A percentile compares a stretch with the other conserved stretches of the same genome.
These are phyloP conservation scores for Shinisaurus crocodilurus DNA, from an alignment of 2,113 vertebrate species.

Conservation along the genomic window DNA sequence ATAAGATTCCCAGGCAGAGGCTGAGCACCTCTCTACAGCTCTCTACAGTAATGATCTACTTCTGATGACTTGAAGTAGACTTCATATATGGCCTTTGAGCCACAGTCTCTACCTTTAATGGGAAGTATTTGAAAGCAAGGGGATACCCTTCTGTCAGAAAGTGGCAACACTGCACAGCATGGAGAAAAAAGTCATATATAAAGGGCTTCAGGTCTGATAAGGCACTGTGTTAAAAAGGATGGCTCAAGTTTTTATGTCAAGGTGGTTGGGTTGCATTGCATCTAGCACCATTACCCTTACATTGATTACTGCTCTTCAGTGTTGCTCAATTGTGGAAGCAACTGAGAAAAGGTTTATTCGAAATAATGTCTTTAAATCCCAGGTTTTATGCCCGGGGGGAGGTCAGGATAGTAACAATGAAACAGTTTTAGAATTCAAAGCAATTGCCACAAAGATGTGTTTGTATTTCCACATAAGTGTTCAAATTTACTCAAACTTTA, in stretches of 20 bases:
- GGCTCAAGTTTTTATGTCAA: background rate
- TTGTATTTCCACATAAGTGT: conserved; percentile 52
- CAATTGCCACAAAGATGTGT: conserved; percentile 59
- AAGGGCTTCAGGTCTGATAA: background rate
- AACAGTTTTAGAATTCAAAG: conserved; percentile 61
- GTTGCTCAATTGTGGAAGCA: background rate
- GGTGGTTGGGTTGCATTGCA: background rate
- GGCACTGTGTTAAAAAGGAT: background rate
- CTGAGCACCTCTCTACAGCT: too few species aligned
- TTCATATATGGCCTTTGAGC: too few species aligned
- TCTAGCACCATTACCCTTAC: background rate
- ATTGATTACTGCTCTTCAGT: background rate
- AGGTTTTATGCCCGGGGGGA: background rate
- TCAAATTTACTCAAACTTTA: conserved; percentile 51
- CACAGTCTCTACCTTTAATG: too few species aligned
- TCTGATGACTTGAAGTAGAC: too few species aligned
- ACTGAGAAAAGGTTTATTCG: background rate
- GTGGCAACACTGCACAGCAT: too few species aligned
- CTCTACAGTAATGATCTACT: too few species aligned
- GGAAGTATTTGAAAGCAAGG: too few species aligned
- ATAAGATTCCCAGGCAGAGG: too few species aligned
- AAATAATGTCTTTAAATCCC: background rate
- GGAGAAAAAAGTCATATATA: background rate
- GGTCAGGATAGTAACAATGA: background rate
- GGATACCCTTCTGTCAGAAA: too few species aligned